Evolutionary conservation across 2,888 invertebrate genomes (phyloP), one percentile per base, ranked within the genome.

Genomic region (Tiliacea citrago): DNA sequence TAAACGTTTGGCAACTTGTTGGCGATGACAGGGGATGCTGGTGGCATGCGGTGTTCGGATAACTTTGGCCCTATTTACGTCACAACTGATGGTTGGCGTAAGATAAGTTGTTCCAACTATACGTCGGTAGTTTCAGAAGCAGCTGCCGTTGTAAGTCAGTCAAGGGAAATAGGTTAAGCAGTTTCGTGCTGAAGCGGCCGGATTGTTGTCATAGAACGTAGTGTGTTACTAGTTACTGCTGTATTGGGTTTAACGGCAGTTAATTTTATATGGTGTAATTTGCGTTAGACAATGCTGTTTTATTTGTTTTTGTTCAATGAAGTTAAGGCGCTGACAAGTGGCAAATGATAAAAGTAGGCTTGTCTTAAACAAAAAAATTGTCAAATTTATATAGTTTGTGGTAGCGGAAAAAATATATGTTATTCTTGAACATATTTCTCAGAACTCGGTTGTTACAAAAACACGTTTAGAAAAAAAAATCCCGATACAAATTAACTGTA

Each of bases 1-100:
- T 87, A 83, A 82, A 89, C 84, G 84, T 87, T 87, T 77, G 73
- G 83, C 83, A 85, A 88, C 86, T 85, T 88, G 88, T 89, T 90
- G 85, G 86, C 83, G 87, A 84, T 87, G 88, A 88, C 85, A 86
- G 75, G 76, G 70, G 79, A 74, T 68, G 73, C 60, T 75, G 76
- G 62, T 60, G 62, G 76, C 58, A 68, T 72, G 70, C 63, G 71
- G 60, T 55, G 53, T 65, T 66, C 39, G 63, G 49, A 51, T 67
- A 76, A 76, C 69, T 80, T 84, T 70, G 68, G 49, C 51, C 55
- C 63, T 83, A 78, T 75, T 81, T 77, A 77, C 74, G 77, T 81
- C 69, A 57, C 70, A 84, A 65, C 47, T 75, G 66, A 81, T 73
- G 61, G 68, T 18, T 65, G 70, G 47, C 72, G 49, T 66, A 67